Evolutionary conservation across 1,140 invertebrate species (phyloP).

Genomic region (Zophobas atratus): DNA sequence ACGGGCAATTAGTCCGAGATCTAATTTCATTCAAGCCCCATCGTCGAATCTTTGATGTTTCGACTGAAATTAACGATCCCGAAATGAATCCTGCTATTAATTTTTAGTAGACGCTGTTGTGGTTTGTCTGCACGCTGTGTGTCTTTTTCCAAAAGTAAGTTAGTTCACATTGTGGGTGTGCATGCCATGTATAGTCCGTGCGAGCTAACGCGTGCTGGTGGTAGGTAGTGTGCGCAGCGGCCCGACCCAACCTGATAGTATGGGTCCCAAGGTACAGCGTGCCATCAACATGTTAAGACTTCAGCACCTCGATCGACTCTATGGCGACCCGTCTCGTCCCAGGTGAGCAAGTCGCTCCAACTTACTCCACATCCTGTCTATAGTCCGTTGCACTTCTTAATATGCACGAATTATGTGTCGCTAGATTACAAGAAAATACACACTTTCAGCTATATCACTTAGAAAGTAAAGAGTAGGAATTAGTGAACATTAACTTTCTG

Average conservation of each 20-base stretch:
- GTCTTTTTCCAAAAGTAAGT: slow-evolving; percentile 15
- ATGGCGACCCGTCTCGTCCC: slow-evolving; percentile 64
- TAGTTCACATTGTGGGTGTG: slow-evolving; percentile 42
- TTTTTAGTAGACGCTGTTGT: neutral
- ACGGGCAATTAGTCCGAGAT: neutral
- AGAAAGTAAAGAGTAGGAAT: no score
- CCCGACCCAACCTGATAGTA: slow-evolving; percentile 56
- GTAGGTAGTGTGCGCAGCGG: slow-evolving; percentile 66
- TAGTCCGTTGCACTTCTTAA: slow-evolving; percentile 14
- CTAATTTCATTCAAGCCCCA: neutral
- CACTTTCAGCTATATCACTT: no score
- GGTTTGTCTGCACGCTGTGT: slow-evolving; percentile 15
- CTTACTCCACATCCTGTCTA: slow-evolving; percentile 11
- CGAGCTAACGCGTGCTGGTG: slow-evolving; percentile 65
- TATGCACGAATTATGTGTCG: neutral
- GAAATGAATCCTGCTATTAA: neutral
- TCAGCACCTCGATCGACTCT: slow-evolving; percentile 64
- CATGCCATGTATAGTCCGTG: slow-evolving; percentile 45
- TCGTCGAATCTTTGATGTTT: neutral
- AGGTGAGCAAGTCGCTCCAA: slow-evolving; percentile 61
- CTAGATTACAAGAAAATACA: no score
- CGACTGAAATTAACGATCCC: no score
- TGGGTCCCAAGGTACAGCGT: slow-evolving; percentile 64
- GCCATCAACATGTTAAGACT: slow-evolving; percentile 66
- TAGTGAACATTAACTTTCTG: no score